A percentile compares a stretch with the other conserved stretches of the same genome.
These are phyloP conservation scores for Hippocampus abdominalis DNA, from an alignment of 2,113 vertebrate species.

Conservation along the genomic window DNA sequence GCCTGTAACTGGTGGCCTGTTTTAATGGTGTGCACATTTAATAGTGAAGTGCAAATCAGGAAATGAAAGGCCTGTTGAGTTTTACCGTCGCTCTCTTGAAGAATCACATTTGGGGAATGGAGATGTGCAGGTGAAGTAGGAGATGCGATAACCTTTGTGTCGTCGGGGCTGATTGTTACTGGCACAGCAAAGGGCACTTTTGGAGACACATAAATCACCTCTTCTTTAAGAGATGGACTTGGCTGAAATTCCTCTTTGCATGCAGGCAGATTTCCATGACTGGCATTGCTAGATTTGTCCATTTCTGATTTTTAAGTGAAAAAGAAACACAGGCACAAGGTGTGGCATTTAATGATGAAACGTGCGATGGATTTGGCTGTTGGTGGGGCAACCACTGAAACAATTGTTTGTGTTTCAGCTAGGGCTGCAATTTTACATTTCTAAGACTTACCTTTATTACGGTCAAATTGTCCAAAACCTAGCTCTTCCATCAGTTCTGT, in stretches of 20 bases:
- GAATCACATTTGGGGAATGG: constrained; percentile 29
- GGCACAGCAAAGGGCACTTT: constrained; percentile 15
- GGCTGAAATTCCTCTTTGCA: constrained; percentile 33
- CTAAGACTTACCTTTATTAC: constrained; percentile 73
- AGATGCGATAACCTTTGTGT: constrained; percentile 17
- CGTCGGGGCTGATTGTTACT: constrained; percentile 24
- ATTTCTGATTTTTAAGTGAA: constrained; percentile 71
- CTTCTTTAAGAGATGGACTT: constrained; percentile 18
- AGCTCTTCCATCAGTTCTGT: constrained; percentile 78
- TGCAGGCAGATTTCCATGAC: constrained; percentile 53
- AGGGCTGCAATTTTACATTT: not conserved
- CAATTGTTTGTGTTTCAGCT: too few species aligned
- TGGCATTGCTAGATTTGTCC: constrained; percentile 67
- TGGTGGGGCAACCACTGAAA: too few species aligned
- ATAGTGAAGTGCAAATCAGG: too few species aligned
- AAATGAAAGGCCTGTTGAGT: not conserved
- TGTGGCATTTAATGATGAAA: not conserved
- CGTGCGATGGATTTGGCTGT: too few species aligned
- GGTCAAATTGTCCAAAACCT: constrained; percentile 74
- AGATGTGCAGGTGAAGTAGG: constrained; percentile 36
- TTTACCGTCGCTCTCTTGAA: constrained; percentile 41
- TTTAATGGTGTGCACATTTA: not conserved
- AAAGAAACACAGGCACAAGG: constrained; percentile 3
- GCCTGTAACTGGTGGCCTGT: too few species aligned
- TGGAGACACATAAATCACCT: constrained; percentile 14